phyloP scores from a whole-genome alignment of 1,140 invertebrate species.

The Drosophila pectinifera region DNA sequence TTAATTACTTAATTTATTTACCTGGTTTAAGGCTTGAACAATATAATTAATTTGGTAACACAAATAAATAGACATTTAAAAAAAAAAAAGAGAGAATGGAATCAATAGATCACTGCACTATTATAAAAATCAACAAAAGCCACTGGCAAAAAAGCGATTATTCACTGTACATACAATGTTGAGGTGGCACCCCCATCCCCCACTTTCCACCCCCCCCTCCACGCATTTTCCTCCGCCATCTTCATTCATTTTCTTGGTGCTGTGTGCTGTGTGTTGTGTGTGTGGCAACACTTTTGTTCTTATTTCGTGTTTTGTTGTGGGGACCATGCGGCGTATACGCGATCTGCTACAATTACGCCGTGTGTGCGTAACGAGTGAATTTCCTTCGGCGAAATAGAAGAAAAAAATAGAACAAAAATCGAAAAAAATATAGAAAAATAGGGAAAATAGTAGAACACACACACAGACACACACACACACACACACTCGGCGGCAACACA shows the following conservation, averaged over 20 bases:
- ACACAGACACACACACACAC: slow-evolving; percentile 1
- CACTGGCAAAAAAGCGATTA: slow-evolving; percentile 8
- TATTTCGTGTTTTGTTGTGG: slow-evolving; percentile 16
- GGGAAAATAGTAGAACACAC: slow-evolving; percentile 12
- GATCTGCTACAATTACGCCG: slow-evolving; percentile 69
- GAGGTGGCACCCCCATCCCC: neutral
- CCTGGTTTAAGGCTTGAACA: neutral
- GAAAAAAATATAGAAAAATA: neutral
- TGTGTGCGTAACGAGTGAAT: slow-evolving; percentile 49
- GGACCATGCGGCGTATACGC: slow-evolving; percentile 67
- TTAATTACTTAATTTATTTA: no score
- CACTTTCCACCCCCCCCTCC: neutral
- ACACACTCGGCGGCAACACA: slow-evolving; percentile 23
- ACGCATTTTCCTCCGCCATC: no score
- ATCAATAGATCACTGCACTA: neutral
- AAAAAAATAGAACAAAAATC: slow-evolving; percentile 1
- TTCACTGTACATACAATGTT: slow-evolving; percentile 38
- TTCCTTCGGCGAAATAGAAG: slow-evolving; percentile 29
- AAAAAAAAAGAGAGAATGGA: neutral
- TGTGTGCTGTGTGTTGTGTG: no score
- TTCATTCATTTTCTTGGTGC: slow-evolving; percentile 33
- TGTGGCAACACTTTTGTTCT: slow-evolving; percentile 55
- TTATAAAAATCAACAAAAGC: slow-evolving; percentile 3
- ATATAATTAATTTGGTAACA: neutral
- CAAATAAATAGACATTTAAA: neutral